These are phyloP conservation scores for Beris chalybata DNA, from an alignment of 2,888 invertebrate genomes.

Conservation along the genomic window DNA sequence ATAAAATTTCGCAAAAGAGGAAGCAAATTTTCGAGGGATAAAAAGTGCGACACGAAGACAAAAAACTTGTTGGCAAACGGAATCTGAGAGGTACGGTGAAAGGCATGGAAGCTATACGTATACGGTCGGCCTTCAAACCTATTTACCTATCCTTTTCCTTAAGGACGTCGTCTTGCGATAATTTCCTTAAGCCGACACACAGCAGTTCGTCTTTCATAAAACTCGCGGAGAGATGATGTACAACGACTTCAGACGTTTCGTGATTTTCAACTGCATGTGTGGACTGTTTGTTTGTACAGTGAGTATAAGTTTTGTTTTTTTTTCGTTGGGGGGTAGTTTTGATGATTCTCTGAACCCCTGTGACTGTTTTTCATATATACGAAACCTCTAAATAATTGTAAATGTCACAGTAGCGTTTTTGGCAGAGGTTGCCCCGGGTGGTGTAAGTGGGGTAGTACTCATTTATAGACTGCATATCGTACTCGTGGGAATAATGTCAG, in stretches of 20 bases:
- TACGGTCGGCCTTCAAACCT: slow-evolving; percentile 9
- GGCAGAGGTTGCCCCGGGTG: too few species aligned
- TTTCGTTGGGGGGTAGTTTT: background rate
- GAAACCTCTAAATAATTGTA: too few species aligned
- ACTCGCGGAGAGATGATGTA: slow-evolving; percentile 3
- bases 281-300: slow-evolving; percentile 21
- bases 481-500: too few species aligned
- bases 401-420: too few species aligned
- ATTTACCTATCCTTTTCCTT: slow-evolving; percentile 2
- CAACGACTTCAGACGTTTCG: slow-evolving; percentile 12
- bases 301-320: slow-evolving; percentile 12
- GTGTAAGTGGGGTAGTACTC: too few species aligned
- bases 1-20: slow-evolving; percentile 14
- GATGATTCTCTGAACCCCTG: too few species aligned
- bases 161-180: slow-evolving; percentile 34
- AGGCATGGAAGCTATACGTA: background rate
- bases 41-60: slow-evolving; percentile 27
- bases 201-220: background rate
- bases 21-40: slow-evolving; percentile 27
- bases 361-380: too few species aligned
- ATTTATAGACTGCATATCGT: too few species aligned
- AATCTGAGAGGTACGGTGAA: background rate
- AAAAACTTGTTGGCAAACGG: slow-evolving; percentile 22
- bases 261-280: slow-evolving; percentile 11
- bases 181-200: slow-evolving; percentile 35